Evolutionary conservation across 2,888 invertebrate species (phyloP).

Genomic region (Agriotes lineatus): DNA sequence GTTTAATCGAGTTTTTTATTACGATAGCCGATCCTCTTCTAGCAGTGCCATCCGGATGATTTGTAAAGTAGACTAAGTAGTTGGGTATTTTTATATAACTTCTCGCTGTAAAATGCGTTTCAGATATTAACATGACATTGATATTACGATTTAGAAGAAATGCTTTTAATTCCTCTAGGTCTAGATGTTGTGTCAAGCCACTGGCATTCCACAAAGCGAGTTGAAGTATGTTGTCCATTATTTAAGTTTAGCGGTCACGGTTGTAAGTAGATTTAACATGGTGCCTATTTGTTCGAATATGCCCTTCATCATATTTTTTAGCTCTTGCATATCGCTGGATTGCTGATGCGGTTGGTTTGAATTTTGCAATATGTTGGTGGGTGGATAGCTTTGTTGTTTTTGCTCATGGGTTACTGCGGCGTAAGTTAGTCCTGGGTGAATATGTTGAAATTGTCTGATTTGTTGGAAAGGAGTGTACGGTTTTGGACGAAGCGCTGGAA

Average conservation of each 20-base stretch:
- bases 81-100: constrained; percentile 35
- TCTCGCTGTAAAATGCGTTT: constrained; percentile 41
- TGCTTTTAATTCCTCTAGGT: constrained; percentile 37
- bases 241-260: constrained; percentile 29
- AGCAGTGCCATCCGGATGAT: constrained; percentile 33
- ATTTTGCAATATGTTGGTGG: too few relatives aligned
- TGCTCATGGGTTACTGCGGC: too few relatives aligned
- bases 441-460: too few relatives aligned
- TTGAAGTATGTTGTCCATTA: constrained; percentile 27
- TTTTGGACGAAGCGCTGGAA: too few relatives aligned
- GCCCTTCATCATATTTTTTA: too few relatives aligned
- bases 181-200: constrained; percentile 34
- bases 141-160: constrained; percentile 38
- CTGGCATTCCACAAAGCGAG: constrained; percentile 44
- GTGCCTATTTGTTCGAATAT: constrained; percentile 15
- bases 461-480: too few relatives aligned
- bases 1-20: constrained; percentile 35
- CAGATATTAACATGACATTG: constrained; percentile 37
- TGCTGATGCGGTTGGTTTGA: too few relatives aligned
- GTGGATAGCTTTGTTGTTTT: too few relatives aligned
- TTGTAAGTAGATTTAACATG: constrained; percentile 27
- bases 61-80: constrained; percentile 34
- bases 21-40: constrained; percentile 37
- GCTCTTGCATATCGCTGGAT: too few relatives aligned
- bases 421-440: too few relatives aligned